These are phyloP conservation scores for Pygocentrus nattereri DNA, from an alignment of 2,797 vertebrate species.

Conservation along the genomic window DNA sequence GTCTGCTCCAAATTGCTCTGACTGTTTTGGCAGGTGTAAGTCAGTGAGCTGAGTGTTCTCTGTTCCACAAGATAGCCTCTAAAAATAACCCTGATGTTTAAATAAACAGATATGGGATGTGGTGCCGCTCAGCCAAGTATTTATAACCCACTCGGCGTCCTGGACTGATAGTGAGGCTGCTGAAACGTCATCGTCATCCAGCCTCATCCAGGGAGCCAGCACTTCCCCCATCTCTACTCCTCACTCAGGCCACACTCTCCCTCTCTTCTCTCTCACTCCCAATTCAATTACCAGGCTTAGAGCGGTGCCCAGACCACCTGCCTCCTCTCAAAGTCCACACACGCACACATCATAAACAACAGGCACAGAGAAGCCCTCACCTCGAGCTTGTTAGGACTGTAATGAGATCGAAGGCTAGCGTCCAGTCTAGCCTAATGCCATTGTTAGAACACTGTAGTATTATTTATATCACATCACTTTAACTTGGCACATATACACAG, in stretches of 20 bases:
- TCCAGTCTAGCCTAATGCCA: neutral
- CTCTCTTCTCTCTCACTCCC: conserved; percentile 5
- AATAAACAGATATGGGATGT: conserved; percentile 53
- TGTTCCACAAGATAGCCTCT: conserved; percentile 50
- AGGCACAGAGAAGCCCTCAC: neutral
- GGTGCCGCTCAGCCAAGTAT: conserved; percentile 35
- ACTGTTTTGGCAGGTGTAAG: conserved; percentile 30
- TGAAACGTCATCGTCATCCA: neutral
- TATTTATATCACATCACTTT: too few species aligned
- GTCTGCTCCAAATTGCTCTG: neutral
- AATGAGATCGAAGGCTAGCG: neutral
- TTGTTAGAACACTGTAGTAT: neutral
- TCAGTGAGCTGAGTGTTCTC: conserved; percentile 2
- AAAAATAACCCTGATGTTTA: conserved; percentile 67
- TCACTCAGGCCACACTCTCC: neutral
- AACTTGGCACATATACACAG: too few species aligned
- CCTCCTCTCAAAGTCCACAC: neutral
- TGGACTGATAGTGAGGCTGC: conserved; percentile 10
- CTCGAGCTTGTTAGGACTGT: neutral
- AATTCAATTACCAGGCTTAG: conserved; percentile 25
- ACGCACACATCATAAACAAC: conserved; percentile 11
- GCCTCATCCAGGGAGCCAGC: conserved; percentile 68
- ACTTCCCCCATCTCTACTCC: conserved; percentile 51
- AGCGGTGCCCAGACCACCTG: neutral
- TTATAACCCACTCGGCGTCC: conserved; percentile 33